A percentile compares a stretch with the other conserved stretches of the same genome.
Evolutionary conservation across 2,888 invertebrate genomes (phyloP).

Genomic region (Synanthedon tipuliformis): DNA sequence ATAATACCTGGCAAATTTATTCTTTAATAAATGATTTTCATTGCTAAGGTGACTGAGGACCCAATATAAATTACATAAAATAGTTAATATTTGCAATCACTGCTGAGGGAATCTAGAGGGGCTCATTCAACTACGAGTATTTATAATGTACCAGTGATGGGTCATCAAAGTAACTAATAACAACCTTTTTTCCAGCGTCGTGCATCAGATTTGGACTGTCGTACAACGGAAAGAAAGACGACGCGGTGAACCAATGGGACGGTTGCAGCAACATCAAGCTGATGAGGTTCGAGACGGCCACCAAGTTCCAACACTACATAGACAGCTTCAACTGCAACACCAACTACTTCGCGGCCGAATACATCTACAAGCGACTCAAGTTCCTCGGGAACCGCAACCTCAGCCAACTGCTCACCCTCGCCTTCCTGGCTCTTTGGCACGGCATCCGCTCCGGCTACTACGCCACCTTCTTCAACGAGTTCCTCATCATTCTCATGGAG

Average conservation of each 20-base stretch:
- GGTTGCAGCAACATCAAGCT: constrained; percentile 92
- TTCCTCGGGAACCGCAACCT: constrained; percentile 85
- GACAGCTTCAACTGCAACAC: constrained; percentile 96
- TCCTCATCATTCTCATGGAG: constrained; percentile 86
- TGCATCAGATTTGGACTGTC: constrained; percentile 80
- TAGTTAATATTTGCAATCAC: no score
- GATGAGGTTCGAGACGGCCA: constrained; percentile 83
- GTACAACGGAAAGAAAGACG: constrained; percentile 76
- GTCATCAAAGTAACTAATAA: no score
- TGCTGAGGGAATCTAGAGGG: no score
- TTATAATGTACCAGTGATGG: no score
- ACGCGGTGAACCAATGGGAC: constrained; percentile 74
- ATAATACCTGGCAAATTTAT: no score
- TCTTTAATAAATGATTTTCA: no score
- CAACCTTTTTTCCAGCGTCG: constrained; percentile 40
- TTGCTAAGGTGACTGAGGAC: no score
- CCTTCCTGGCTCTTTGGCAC: constrained; percentile 96
- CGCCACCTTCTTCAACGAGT: constrained; percentile 91
- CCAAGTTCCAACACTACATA: constrained; percentile 88
- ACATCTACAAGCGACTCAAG: constrained; percentile 92
- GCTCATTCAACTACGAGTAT: no score
- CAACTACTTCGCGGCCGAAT: constrained; percentile 93
- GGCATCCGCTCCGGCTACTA: constrained; percentile 96
- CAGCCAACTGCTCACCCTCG: constrained; percentile 85
- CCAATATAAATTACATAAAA: no score